A percentile compares a stretch with the other conserved stretches of the same genome.
These are phyloP conservation scores for Odontesthes bonariensis DNA, from an alignment of 2,113 vertebrate species.

Conservation along the genomic window DNA sequence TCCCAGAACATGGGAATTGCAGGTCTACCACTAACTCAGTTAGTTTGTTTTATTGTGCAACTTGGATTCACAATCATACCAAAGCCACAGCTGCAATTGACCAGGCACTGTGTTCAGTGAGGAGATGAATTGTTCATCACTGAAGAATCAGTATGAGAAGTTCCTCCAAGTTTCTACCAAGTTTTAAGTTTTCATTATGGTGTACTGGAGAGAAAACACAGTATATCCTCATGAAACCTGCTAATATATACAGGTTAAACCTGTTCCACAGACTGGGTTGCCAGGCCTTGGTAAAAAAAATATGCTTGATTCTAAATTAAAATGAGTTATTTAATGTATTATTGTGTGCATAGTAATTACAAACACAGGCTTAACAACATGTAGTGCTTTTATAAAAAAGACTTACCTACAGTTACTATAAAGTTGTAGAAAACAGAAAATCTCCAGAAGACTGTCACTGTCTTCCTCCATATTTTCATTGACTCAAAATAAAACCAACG, in stretches of 20 bases:
- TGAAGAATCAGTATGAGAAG: background rate
- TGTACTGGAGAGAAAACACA: background rate
- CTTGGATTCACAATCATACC: background rate
- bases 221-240: background rate
- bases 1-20: background rate
- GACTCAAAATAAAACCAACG: background rate
- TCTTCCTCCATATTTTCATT: too few relatives aligned
- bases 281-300: background rate
- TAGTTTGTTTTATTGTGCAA: background rate
- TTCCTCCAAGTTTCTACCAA: background rate
- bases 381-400: too few relatives aligned
- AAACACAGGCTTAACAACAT: background rate
- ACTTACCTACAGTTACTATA: too few relatives aligned
- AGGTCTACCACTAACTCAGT: background rate
- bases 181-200: background rate
- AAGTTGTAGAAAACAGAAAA: background rate
- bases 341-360: background rate
- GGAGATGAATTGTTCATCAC: background rate
- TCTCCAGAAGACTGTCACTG: too few relatives aligned
- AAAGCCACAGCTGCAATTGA: background rate
- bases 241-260: background rate
- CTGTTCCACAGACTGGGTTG: background rate
- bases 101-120: background rate
- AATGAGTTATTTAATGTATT: background rate
- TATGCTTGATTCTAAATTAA: background rate